Evolutionary conservation across 1,140 invertebrate species (phyloP), one percentile per base, ranked within the genome.

Genomic region (Hycleus cichorii): DNA sequence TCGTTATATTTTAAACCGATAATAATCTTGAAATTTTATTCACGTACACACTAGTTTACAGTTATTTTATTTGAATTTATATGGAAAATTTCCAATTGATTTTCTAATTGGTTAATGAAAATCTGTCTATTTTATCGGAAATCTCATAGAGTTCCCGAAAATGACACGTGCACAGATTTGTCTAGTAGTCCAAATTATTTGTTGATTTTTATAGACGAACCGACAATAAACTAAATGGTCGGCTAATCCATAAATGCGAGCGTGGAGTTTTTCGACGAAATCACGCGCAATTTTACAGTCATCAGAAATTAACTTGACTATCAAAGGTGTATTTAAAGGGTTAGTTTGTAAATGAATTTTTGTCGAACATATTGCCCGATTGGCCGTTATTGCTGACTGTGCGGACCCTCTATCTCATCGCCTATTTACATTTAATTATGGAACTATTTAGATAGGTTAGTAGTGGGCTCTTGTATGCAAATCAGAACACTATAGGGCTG

Each of bases 361-460:
- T 18, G 18, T 18, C 18, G 32, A 32, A 7, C 32, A 32, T 32
- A 4, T 32, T 5, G 32, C 32, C 4, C 7, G 32, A 32, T 32
- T 32, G 18, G 32, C 32, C 32, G 32, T 32, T 32, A 7, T 32
- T 18, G 18, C 18, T 18, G 18, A 18, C 18, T 18, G 18, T 18
- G 18, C 18, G 18, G 18, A 18, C 32, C 32, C 32, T 32, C 32
- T 7, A 32, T 5, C 39, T 45, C 45, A 53, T 53, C 51, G 44
- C 26, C 24, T 53, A 53, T 53, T 53, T 53, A 53, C 51, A 53
- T 53, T 53, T 53, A 53, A 53, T 53, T 53, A 53, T 53, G 42
- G 43, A 53, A 53, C 51, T 53, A 53, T 53, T 53, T 53, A 53
- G 51, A 53, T 53, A 53, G 51, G 51, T 53, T 53, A 53, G 51